Conservation (phyloP, 2,888 invertebrate genomes). For the Dicycla oo region DNA sequence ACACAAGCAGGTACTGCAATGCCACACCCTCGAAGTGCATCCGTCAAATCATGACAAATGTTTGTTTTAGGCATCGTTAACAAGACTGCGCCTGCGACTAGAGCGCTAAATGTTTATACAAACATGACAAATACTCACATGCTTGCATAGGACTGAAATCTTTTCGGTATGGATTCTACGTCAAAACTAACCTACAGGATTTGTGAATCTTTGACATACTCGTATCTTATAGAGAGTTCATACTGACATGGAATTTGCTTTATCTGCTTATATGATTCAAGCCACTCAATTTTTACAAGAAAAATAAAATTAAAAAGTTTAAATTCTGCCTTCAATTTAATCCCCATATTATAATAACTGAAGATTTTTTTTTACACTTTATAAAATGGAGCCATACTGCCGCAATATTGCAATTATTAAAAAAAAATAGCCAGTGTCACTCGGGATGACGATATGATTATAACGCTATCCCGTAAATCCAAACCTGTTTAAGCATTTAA, state of each 20-base stretch:
- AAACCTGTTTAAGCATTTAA: too few species aligned
- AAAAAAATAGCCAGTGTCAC: too few species aligned
- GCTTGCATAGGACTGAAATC: not conserved
- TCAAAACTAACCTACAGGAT: not conserved
- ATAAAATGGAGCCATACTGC: too few species aligned
- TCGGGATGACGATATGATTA: too few species aligned
- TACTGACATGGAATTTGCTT: not conserved
- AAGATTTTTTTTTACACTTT: too few species aligned
- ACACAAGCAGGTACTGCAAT: not conserved
- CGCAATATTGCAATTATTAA: too few species aligned
- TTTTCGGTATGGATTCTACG: not conserved
- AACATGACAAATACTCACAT: constrained; percentile 18
- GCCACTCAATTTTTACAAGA: too few species aligned
- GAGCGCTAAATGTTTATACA: constrained; percentile 7
- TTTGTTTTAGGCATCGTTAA: constrained; percentile 14
- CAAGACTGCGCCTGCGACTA: constrained; percentile 17
- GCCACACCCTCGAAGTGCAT: constrained; percentile 27
- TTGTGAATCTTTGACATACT: not conserved
- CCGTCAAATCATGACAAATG: constrained; percentile 21
- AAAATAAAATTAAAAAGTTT: not conserved
- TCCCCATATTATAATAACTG: too few species aligned
- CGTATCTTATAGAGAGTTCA: not conserved
- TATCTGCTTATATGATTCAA: not conserved
- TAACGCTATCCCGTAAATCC: too few species aligned
- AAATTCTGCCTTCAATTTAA: too few species aligned